These are phyloP conservation scores for Dryobotodes eremita DNA, from an alignment of 2,888 invertebrate genomes.

Conservation along the genomic window DNA sequence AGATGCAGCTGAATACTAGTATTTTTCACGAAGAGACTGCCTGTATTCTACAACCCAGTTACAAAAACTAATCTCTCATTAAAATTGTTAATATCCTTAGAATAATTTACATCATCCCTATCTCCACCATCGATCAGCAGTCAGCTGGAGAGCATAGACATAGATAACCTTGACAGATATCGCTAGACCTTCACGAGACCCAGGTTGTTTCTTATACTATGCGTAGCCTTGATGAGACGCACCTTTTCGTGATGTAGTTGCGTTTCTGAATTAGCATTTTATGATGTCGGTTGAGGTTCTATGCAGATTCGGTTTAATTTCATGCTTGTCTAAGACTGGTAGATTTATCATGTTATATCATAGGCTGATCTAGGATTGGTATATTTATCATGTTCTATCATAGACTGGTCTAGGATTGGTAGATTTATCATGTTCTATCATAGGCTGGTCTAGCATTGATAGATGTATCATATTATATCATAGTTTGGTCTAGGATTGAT, in stretches of 20 bases:
- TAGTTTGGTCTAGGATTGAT: no score
- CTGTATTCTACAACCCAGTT: neutral
- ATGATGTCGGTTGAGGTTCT: slow-evolving; percentile 18
- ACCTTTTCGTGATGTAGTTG: slow-evolving; percentile 37
- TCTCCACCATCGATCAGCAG: slow-evolving; percentile 51
- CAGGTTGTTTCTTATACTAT: slow-evolving; percentile 41
- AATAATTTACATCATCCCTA: slow-evolving; percentile 27
- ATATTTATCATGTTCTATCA: no score
- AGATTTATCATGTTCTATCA: no score
- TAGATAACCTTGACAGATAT: slow-evolving; percentile 57
- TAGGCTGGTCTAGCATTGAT: neutral
- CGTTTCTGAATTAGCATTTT: slow-evolving; percentile 50
- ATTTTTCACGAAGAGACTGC: neutral
- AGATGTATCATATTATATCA: no score
- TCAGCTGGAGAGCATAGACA: slow-evolving; percentile 48
- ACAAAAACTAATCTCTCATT: slow-evolving; percentile 12
- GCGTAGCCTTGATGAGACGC: slow-evolving; percentile 49
- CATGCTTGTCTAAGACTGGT: neutral
- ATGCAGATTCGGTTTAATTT: slow-evolving; percentile 1
- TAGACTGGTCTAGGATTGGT: no score
- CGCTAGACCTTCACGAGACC: slow-evolving; percentile 57
- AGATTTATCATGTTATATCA: neutral
- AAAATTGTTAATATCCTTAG: neutral
- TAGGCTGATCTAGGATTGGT: neutral
- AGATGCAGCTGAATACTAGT: neutral